phyloP scores from a whole-genome alignment of 2,113 vertebrate genomes.

The Charadrius vociferus region DNA sequence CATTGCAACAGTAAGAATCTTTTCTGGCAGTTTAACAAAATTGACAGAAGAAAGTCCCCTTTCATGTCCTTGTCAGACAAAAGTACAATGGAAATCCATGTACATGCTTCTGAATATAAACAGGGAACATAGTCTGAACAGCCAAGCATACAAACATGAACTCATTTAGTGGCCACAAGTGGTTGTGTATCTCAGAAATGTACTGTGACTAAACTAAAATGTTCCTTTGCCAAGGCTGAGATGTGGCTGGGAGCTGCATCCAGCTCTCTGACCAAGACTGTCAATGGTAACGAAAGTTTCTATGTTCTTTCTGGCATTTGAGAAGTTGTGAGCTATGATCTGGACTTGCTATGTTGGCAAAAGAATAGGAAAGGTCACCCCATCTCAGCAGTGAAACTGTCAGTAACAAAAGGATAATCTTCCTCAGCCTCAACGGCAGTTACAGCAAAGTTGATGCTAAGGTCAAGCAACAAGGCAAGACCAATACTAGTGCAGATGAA shows the following conservation, averaged over 20 bases:
- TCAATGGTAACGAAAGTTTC: background rate
- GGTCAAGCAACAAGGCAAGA: slow-evolving; percentile 7
- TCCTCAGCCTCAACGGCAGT: slow-evolving; percentile 5
- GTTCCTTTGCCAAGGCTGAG: background rate
- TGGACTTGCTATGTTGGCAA: background rate
- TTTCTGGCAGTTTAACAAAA: background rate
- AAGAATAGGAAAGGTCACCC: slow-evolving; percentile 6
- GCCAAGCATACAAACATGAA: background rate
- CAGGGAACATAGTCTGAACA: background rate
- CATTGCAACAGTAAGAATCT: background rate
- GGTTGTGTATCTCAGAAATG: background rate
- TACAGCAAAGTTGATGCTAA: slow-evolving; percentile 23
- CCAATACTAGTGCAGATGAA: slow-evolving; percentile 8
- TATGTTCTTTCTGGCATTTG: slow-evolving; percentile 21
- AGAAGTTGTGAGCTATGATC: slow-evolving; percentile 28
- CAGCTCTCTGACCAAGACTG: background rate
- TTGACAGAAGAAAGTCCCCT: background rate
- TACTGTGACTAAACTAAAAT: background rate
- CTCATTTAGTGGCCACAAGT: background rate
- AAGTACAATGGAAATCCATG: background rate
- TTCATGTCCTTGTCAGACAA: background rate
- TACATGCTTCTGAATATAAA: background rate
- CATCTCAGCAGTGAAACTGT: slow-evolving; percentile 36
- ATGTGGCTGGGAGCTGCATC: background rate
- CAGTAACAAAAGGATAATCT: slow-evolving; percentile 31